Base-by-base conservation (phyloP, 2,797 vertebrate species). In the Cygnus olor region DNA sequence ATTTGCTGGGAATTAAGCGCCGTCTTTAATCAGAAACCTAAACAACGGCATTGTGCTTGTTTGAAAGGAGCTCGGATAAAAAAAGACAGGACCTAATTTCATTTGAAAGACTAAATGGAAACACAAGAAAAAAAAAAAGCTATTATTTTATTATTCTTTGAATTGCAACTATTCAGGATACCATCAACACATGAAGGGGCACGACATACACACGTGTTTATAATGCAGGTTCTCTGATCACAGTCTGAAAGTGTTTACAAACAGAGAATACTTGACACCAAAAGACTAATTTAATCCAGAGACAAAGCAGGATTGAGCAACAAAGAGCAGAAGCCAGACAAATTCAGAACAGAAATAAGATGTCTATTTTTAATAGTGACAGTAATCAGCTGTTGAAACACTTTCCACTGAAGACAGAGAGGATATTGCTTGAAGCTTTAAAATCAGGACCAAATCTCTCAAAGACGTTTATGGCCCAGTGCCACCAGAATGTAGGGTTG, bases 201-300 rank as follows among this genome's bases (percentile, higher is more conserved):
- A 73, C 38, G 22, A 65, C 42, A 58, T 20, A 54, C 38, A n/a
- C 78, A 79, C 21, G 32, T 65, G 66, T 68, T 91, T 72, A 36
- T 44, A 91, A 92, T 11, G 38, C 89, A 96, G 77, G 64, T 94
- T 70, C 93, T 70, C 92, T 91, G 47, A 90, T 58, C 92, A 36
- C 72, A 68, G 53, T 11, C 82, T 86, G n/a, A 24, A 60, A 89
- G 45, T 32, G 66, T 94, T 94, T 92, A 85, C 82, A 85, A 85
- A 78, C 42, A 65, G 25, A 63, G 66, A 86, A 61, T 38, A 63
- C 66, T 2, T 86, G 70, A 91, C 87, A 94, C 80, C 70, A 83
- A 74, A 77, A 9, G 21, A 60, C 74, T 81, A 83, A 91, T 84
- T 76, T 92, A 84, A 40, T 86, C 66, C 49, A 94, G 77, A 78